Base-by-base conservation (phyloP, 1,140 invertebrate species). In the Whitmania pigra region DNA sequence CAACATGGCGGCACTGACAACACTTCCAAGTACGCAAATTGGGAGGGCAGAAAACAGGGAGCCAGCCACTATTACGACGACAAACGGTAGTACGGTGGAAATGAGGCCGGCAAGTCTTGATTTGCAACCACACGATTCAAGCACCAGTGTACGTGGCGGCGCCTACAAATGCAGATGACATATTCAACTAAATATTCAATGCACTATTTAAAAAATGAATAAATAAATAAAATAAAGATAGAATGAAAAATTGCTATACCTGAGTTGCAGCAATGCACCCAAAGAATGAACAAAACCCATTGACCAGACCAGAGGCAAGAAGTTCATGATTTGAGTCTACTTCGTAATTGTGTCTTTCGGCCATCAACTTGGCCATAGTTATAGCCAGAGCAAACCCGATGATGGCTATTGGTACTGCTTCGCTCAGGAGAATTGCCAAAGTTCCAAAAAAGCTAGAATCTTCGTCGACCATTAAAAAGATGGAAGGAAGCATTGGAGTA, bases 321-420 rank as follows among this genome's bases (percentile, higher is more conserved):
- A 79, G 67, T 71, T 79, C 78, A 70, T 79, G 78, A 67, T 78
- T 78, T 3, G 77, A 31, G 68, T 74, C 72, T 53, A 78, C 72
- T 31, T 72, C 36, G 57, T 78, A 78, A 22, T 71, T 67, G 53
- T 76, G 75, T 22, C 74, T 74, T 43, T 69, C 71, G 22, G 69
- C 72, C 53, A 93, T 91, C 55, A 93, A 90, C 67, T 92, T 82
- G 0, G 88, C 89, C 90, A 94, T 90, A 0, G 91, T 93, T 84
- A 94, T 90, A 0, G 89, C 86, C 40, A 93, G 88, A 0, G 89
- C 89, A 80, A 93, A 96, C 0, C 90, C 88, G 0, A 97, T 89
- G 80, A 97, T 88, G 2, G 90, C 88, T 74, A 95, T 90, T 4
- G 90, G 85, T 60, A 90, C 81, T 67, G 86, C 84, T 77, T 90